These are phyloP conservation scores for Acestrorhynchus altus DNA, from an alignment of 2,797 vertebrate genomes.

Conservation along the genomic window DNA sequence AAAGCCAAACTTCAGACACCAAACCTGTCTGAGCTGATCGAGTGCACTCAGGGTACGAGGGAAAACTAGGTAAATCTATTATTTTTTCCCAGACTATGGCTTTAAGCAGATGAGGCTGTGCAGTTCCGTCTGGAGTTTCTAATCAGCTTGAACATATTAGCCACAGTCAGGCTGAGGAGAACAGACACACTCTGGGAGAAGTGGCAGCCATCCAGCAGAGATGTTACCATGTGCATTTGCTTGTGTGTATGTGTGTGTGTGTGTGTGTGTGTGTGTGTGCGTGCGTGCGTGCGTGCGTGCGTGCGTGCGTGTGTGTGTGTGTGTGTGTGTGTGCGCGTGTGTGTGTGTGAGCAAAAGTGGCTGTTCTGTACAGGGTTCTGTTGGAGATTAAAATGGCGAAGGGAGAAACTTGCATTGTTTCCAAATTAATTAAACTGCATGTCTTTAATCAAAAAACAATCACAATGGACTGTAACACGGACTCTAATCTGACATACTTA, in stretches of 20 bases:
- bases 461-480: too few relatives aligned
- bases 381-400: constrained; percentile 34
- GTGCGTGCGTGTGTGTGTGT: background rate
- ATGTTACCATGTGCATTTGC: background rate
- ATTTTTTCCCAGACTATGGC: background rate
- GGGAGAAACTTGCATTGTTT: constrained; percentile 18
- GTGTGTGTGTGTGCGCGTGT: too few relatives aligned
- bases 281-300: too few relatives aligned
- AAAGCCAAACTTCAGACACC: too few relatives aligned
- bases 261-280: too few relatives aligned
- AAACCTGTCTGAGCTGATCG: too few relatives aligned
- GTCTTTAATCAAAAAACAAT: constrained; percentile 52
- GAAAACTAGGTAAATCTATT: background rate
- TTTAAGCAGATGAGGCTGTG: background rate
- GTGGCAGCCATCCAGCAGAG: constrained; percentile 4
- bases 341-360: background rate
- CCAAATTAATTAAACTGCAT: constrained; percentile 46
- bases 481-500: too few relatives aligned
- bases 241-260: too few relatives aligned
- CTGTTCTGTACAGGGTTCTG: background rate
- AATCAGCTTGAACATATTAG: constrained; percentile 51
- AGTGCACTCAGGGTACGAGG: background rate
- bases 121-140: constrained; percentile 21
- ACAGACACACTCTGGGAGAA: background rate
- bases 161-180: background rate